Evolutionary conservation across 2,888 invertebrate genomes (phyloP).

Genomic region (Nowickia ferox): DNA sequence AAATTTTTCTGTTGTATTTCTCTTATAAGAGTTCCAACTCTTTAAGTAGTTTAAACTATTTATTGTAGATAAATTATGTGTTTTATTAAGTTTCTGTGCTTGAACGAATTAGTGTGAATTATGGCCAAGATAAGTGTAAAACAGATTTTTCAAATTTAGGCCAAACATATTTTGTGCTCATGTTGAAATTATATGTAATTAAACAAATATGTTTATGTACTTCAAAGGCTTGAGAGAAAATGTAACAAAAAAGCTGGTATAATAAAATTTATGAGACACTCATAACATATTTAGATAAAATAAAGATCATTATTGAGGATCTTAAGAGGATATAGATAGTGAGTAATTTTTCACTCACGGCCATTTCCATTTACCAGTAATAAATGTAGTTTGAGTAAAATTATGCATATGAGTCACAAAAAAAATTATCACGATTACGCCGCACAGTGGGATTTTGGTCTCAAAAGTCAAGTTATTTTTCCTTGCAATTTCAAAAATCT

Average conservation of each 20-base stretch:
- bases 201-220: neutral
- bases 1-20: neutral
- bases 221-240: neutral
- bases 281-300: too few species aligned
- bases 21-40: slow-evolving; percentile 10
- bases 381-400: too few species aligned
- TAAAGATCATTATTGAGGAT: too few species aligned
- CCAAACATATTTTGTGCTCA: neutral
- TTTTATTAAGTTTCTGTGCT: slow-evolving; percentile 9
- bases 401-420: too few species aligned
- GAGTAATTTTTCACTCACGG: too few species aligned
- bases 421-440: too few species aligned
- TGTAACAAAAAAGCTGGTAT: neutral
- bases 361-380: too few species aligned
- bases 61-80: slow-evolving; percentile 33
- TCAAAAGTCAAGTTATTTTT: too few species aligned
- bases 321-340: too few species aligned
- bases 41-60: slow-evolving; percentile 23
- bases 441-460: too few species aligned
- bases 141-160: neutral
- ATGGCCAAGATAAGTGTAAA: neutral
- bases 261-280: too few species aligned
- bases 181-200: neutral
- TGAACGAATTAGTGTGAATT: slow-evolving; percentile 23
- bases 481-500: too few species aligned